Evolutionary conservation across 2,113 vertebrate genomes (phyloP).

Genomic region (Ictidomys tridecemlineatus): DNA sequence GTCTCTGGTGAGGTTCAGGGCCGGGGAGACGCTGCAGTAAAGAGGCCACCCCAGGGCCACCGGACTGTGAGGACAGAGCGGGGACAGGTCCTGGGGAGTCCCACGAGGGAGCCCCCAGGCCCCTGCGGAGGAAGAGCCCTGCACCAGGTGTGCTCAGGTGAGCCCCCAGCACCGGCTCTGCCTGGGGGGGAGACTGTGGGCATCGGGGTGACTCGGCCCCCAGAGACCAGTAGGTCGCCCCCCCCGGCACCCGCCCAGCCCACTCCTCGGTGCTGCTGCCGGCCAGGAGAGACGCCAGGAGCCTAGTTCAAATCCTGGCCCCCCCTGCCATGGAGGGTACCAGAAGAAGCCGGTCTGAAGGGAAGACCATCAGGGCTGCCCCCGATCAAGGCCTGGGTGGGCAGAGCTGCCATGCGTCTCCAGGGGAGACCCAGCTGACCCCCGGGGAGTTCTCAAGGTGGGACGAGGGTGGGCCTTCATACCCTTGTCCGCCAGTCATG

Average conservation of each 20-base stretch:
- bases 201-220: neutral
- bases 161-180: too few species aligned
- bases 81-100: neutral
- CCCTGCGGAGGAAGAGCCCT: neutral
- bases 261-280: neutral
- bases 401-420: neutral
- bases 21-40: accelerated
- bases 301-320: neutral
- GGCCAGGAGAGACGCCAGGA: neutral
- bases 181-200: neutral
- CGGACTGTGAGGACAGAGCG: neutral
- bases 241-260: too few species aligned
- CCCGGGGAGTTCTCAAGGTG: neutral
- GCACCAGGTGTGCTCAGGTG: neutral
- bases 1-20: neutral
- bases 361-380: neutral
- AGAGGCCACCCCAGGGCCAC: accelerated
- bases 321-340: accelerated
- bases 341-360: neutral
- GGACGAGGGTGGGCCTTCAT: neutral
- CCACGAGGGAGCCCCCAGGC: neutral
- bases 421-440: neutral
- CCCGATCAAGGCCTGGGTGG: accelerated
- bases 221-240: neutral
- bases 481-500: neutral